Percentiles rank a stretch among this genome's conserved stretches.
Conservation (phyloP, 2,797 vertebrate species). For the Diplodus puntazzo region DNA sequence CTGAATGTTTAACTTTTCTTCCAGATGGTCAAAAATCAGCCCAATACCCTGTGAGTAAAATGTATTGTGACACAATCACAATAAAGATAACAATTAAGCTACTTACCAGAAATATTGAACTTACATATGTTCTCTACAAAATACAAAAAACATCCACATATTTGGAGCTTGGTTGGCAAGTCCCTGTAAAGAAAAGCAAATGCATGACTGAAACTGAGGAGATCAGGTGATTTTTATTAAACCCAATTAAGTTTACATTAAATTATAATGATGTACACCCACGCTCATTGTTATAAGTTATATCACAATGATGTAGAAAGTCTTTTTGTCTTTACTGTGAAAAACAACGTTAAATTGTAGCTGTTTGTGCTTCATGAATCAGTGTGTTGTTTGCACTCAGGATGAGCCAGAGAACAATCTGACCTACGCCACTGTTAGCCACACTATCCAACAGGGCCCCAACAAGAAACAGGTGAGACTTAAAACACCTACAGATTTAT, state of each 20-base stretch:
- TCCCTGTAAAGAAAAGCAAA: too few relatives aligned
- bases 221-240: too few relatives aligned
- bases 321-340: too few relatives aligned
- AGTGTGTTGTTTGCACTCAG: conserved; percentile 10
- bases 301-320: too few relatives aligned
- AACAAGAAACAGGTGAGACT: not conserved
- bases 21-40: conserved; percentile 11
- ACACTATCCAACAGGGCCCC: not conserved
- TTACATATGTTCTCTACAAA: too few relatives aligned
- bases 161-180: too few relatives aligned
- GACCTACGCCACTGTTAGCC: conserved; percentile 26
- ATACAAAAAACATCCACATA: too few relatives aligned
- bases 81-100: not conserved
- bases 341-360: not conserved
- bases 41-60: conserved; percentile 27
- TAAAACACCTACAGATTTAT: not conserved
- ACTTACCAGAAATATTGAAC: too few relatives aligned
- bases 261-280: too few relatives aligned
- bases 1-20: not conserved
- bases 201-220: too few relatives aligned
- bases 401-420: conserved; percentile 5
- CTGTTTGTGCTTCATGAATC: not conserved
- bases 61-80: not conserved
- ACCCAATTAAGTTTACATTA: too few relatives aligned
- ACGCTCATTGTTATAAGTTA: too few relatives aligned